Conservation (phyloP, 2,797 vertebrate genomes). For the Agapornis canus region DNA sequence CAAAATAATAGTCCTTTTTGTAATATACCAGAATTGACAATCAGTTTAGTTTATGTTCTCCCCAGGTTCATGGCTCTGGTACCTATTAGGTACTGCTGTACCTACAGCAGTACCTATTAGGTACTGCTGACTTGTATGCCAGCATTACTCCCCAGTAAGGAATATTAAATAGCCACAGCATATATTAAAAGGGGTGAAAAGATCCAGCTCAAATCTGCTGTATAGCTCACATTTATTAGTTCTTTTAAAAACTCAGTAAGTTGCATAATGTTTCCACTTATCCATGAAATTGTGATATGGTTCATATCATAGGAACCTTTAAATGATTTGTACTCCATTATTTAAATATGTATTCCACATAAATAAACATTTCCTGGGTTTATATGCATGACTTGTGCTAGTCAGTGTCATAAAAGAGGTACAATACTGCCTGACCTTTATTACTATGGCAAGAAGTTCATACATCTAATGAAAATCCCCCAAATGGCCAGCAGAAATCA, state of each 20-base stretch:
- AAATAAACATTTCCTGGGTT: slow-evolving; percentile 61
- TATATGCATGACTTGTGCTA: slow-evolving; percentile 12
- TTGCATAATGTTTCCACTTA: slow-evolving; percentile 68
- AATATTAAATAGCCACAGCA: slow-evolving; percentile 65
- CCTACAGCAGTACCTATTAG: too few relatives aligned
- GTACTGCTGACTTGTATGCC: slow-evolving; percentile 58
- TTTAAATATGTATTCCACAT: slow-evolving; percentile 46
- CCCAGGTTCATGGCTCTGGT: slow-evolving; percentile 58
- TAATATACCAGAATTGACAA: slow-evolving; percentile 67
- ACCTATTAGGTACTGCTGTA: neutral
- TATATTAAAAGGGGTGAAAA: slow-evolving; percentile 65
- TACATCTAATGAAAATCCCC: neutral
- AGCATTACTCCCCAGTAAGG: slow-evolving; percentile 62
- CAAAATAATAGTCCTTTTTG: slow-evolving; percentile 66
- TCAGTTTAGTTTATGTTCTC: slow-evolving; percentile 71
- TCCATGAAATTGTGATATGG: slow-evolving; percentile 57
- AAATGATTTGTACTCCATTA: slow-evolving; percentile 38
- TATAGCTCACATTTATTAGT: slow-evolving; percentile 39
- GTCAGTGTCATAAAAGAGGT: slow-evolving; percentile 42
- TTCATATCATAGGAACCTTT: slow-evolving; percentile 65
- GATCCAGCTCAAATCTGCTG: slow-evolving; percentile 43
- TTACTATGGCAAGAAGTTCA: slow-evolving; percentile 10
- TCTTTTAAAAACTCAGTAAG: slow-evolving; percentile 53
- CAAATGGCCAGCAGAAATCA: neutral
- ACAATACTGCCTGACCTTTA: slow-evolving; percentile 34